Evolutionary conservation across 1,140 invertebrate species (phyloP).

Genomic region (Batillaria attramentaria): DNA sequence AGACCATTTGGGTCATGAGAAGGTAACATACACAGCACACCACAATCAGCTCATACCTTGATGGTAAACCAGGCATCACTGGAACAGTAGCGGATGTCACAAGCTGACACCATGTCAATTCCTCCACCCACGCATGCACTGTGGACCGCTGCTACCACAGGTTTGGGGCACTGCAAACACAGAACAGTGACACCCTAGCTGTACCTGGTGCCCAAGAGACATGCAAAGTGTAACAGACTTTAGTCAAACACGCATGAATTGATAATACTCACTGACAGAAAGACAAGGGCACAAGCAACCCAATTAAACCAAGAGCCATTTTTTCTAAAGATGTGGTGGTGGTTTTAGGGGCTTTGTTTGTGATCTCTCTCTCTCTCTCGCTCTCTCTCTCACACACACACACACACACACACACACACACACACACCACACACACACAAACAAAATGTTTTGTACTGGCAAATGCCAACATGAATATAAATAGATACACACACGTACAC

Average conservation of each 20-base stretch:
- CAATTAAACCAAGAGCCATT: no score
- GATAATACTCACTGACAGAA: conserved; percentile 9
- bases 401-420: no score
- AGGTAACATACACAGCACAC: no score
- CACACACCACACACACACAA: no score
- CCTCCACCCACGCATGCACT: conserved; percentile 92
- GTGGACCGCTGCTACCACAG: conserved; percentile 91
- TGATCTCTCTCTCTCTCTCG: no score
- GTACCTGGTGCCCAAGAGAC: neutral
- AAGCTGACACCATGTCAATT: conserved; percentile 87
- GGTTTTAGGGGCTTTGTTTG: no score
- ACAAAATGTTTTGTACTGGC: no score
- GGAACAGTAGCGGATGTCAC: conserved; percentile 94
- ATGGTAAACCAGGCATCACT: conserved; percentile 94
- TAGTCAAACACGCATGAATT: no score
- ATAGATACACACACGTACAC: neutral
- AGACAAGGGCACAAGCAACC: conserved; percentile 1
- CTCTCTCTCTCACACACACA: no score
- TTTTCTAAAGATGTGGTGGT: no score
- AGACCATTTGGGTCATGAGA: no score
- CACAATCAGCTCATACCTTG: conserved; percentile 64
- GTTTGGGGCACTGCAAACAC: conserved; percentile 82
- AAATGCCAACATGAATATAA: no score
- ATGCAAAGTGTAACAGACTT: neutral
- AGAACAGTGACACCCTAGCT: conserved; percentile 20